These are phyloP conservation scores for Cacoxenus indagator DNA, from an alignment of 2,888 invertebrate species.

Conservation along the genomic window DNA sequence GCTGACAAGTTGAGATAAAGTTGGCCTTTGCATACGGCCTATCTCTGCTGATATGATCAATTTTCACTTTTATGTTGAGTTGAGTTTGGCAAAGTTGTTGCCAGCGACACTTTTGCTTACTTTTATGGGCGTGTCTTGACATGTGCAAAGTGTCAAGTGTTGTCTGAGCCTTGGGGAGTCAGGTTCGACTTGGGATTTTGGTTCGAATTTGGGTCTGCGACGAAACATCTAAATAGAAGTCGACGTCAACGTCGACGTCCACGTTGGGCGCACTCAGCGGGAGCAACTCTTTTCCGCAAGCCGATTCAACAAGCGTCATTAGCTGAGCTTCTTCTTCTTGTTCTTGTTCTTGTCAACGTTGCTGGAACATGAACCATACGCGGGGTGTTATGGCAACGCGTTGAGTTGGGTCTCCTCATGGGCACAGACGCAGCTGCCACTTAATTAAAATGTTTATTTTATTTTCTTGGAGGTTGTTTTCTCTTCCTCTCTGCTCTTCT, in stretches of 20 bases:
- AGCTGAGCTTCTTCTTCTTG: slow-evolving; percentile 44
- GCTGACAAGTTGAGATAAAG: slow-evolving; percentile 9
- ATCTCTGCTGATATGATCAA: slow-evolving; percentile 2
- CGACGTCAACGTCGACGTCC: too few species aligned
- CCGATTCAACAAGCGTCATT: slow-evolving; percentile 44
- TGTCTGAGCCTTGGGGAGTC: neutral
- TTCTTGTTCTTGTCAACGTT: too few species aligned
- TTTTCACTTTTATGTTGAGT: slow-evolving; percentile 13
- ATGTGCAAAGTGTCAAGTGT: slow-evolving; percentile 22
- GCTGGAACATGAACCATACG: too few species aligned
- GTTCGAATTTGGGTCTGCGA: neutral
- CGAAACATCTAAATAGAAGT: too few species aligned
- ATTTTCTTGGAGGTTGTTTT: neutral
- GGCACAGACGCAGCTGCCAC: slow-evolving; percentile 39
- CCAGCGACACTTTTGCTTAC: neutral
- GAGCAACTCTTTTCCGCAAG: slow-evolving; percentile 6
- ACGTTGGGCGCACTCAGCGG: slow-evolving; percentile 5
- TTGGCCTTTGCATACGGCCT: slow-evolving; percentile 3
- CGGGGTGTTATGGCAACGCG: neutral
- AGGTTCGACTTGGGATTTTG: neutral
- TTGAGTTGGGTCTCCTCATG: neutral
- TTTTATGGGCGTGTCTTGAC: slow-evolving; percentile 4
- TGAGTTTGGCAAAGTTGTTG: neutral
- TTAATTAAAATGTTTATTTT: slow-evolving; percentile 62
- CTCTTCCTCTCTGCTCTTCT: slow-evolving; percentile 14